phyloP scores from a whole-genome alignment of 2,113 vertebrate genomes.

The Prunella himalayana region DNA sequence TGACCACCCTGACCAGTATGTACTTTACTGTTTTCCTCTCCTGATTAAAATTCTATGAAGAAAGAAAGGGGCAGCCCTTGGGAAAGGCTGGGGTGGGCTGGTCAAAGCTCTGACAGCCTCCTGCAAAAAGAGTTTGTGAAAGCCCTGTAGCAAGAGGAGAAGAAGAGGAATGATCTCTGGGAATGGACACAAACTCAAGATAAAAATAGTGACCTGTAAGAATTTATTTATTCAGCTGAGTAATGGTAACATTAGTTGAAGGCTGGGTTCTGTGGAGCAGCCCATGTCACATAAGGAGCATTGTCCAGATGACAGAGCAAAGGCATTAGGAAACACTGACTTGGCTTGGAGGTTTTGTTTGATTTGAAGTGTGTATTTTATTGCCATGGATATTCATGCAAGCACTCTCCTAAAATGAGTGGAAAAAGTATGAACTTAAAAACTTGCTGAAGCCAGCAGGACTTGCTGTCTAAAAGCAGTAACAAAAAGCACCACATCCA shows the following conservation, averaged over 20 bases:
- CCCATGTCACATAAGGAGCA: neutral
- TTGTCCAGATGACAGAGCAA: neutral
- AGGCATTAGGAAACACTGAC: neutral
- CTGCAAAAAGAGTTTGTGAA: neutral
- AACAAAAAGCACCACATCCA: neutral
- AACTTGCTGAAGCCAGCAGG: neutral
- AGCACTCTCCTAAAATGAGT: neutral
- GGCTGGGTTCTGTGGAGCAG: neutral
- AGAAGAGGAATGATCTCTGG: neutral
- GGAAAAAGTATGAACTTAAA: neutral
- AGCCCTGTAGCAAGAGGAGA: neutral
- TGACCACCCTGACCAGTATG: neutral
- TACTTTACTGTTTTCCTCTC: neutral
- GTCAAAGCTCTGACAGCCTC: neutral
- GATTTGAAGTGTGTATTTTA: neutral
- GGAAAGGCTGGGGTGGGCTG: neutral
- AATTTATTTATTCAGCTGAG: conserved; percentile 55
- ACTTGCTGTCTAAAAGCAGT: neutral
- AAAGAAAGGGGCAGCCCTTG: neutral
- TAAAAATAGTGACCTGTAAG: conserved; percentile 25
- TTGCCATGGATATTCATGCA: neutral
- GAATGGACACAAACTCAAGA: neutral
- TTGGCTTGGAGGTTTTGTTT: neutral
- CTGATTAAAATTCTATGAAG: neutral
- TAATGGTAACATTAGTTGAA: neutral